Percentiles rank a stretch among this genome's conserved stretches.
phyloP scores from a whole-genome alignment of 2,888 invertebrate species.

The Schrankia costaestrigalis region DNA sequence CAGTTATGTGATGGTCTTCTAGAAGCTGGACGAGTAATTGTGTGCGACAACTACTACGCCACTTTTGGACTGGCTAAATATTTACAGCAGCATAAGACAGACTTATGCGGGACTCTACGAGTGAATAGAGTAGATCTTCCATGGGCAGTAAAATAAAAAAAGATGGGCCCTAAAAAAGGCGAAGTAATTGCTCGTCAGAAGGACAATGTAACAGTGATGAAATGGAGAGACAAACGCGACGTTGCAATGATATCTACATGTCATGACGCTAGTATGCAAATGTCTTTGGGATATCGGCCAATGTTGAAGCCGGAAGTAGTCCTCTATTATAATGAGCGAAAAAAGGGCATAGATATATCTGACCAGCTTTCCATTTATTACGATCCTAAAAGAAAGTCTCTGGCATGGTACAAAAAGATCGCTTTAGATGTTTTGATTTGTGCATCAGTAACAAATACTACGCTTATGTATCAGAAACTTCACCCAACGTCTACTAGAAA shows the following conservation, averaged over 20 bases:
- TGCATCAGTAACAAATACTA: constrained; percentile 7
- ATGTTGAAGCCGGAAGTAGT: constrained; percentile 12
- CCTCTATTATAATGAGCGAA: constrained; percentile 11
- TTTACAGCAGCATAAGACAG: not conserved
- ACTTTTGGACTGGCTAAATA: not conserved
- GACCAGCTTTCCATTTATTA: constrained; percentile 12
- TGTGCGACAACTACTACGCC: constrained; percentile 1
- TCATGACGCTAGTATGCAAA: constrained; percentile 11
- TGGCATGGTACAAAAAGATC: constrained; percentile 11
- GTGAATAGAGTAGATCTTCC: constrained; percentile 19
- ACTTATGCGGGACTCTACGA: constrained; percentile 11
- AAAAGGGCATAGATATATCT: constrained; percentile 18
- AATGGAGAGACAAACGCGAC: constrained; percentile 24
- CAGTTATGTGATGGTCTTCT: not conserved
- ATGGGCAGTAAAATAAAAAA: constrained; percentile 13
- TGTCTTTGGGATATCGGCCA: constrained; percentile 5
- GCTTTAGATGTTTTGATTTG: constrained; percentile 11
- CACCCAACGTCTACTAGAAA: constrained; percentile 9
- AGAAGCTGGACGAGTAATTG: not conserved
- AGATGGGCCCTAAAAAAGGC: constrained; percentile 8
- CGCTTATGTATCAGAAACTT: constrained; percentile 7
- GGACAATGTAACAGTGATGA: constrained; percentile 18
- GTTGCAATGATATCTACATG: constrained; percentile 20
- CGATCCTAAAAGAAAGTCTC: constrained; percentile 10
- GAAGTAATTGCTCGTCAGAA: constrained; percentile 7